Evolutionary conservation across 2,888 invertebrate genomes (phyloP), one percentile per base, ranked within the genome.

Genomic region (Apodemia zela): DNA sequence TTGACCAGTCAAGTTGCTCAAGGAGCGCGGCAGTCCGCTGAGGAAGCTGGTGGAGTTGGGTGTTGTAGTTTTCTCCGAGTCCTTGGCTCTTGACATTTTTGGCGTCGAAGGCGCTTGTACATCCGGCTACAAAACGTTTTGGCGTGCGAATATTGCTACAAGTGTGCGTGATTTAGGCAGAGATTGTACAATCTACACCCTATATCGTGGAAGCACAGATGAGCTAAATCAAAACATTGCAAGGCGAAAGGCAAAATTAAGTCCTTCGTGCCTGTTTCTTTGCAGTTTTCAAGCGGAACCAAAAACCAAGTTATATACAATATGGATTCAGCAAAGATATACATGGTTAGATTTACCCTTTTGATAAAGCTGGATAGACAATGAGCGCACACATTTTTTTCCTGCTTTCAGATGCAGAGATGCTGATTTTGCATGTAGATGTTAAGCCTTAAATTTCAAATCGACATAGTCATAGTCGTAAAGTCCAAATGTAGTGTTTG

Each of bases 1-100:
- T 75, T 92, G 92, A 0, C 90, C 89, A 21, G 92, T 92, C 18
- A 92, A 81, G 74, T 89, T 91, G 79, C 87, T 88, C 5, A 92
- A 79, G 0, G 91, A 90, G 0, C 92, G 71, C 0, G 92, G 92
- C 11, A 92, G 78, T 0, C 87, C 89, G 78, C 84, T 84, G 2
- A 92, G 84, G 78, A 92, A 91, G 67, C 89, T 82, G 25, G 79
- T 75, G 6, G 54, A 13, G 73, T 78, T 74, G 47, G 69, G 65
- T 71, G 78, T 74, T 0, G 70, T 63, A 68, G 72, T 57, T 66
- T 63, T 47, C 72, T 72, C 69, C 62, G 68, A 64, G 65, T 72
- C 45, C 45, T 17, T 64, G 73, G 78, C 63, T 68, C 70, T 63
- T 57, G 61, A 42, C 65, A 66, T 72, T 71, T 71, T 72, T 66